A percentile compares a stretch with the other conserved stretches of the same genome.
phyloP scores from a whole-genome alignment of 2,797 vertebrate species.

The Poecilia wingei region DNA sequence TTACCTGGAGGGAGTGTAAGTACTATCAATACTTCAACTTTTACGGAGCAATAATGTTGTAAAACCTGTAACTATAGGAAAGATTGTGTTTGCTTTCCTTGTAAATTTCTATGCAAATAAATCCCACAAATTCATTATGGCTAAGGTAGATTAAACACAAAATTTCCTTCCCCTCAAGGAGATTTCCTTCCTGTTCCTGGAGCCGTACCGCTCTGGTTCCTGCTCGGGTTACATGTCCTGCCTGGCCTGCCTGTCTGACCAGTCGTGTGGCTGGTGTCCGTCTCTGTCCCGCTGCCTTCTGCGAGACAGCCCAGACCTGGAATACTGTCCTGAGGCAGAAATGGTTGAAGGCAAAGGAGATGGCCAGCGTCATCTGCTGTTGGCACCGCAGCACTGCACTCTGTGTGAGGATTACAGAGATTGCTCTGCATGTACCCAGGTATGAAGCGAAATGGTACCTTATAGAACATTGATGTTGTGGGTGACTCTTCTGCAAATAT shows the following conservation, averaged over 20 bases:
- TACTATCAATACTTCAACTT: slow-evolving; percentile 26
- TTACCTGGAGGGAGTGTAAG: slow-evolving; percentile 90
- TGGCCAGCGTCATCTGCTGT: slow-evolving; percentile 81
- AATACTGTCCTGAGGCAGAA: slow-evolving; percentile 71
- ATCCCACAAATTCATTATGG: slow-evolving; percentile 8
- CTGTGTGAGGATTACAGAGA: slow-evolving; percentile 92
- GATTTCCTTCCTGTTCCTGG: slow-evolving; percentile 93
- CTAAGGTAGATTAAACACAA: not conserved
- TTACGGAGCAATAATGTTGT: not conserved
- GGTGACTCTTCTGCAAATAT: not conserved
- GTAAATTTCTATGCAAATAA: not conserved
- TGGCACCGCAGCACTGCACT: slow-evolving; percentile 86
- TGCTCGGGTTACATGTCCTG: slow-evolving; percentile 87
- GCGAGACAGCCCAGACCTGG: slow-evolving; percentile 68
- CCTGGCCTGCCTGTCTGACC: slow-evolving; percentile 89
- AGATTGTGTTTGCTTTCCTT: not conserved
- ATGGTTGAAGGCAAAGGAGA: slow-evolving; percentile 68
- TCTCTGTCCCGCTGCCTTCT: slow-evolving; percentile 83
- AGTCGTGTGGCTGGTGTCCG: slow-evolving; percentile 93
- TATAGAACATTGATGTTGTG: not conserved
- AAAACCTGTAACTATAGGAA: not conserved
- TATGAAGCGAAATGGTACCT: slow-evolving; percentile 49
- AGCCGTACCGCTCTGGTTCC: slow-evolving; percentile 87
- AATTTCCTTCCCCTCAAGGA: slow-evolving; percentile 75
- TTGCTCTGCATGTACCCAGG: slow-evolving; percentile 90